Base-by-base conservation (phyloP, 2,888 invertebrate species). In the Sabatieria punctata region DNA sequence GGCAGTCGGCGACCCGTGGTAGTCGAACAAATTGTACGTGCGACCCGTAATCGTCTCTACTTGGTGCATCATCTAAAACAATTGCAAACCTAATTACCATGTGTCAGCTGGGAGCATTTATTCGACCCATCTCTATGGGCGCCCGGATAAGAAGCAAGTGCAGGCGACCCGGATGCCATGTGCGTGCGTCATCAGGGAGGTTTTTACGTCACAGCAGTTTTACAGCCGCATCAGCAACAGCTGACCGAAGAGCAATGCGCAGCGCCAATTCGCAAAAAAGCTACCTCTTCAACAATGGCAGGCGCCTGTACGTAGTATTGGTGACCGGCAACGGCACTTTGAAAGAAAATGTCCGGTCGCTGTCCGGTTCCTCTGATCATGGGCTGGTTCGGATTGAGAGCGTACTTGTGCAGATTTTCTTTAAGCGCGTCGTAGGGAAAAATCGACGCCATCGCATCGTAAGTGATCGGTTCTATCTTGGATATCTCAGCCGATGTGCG, bases 261-360 rank as follows among this genome's bases (percentile, higher is more conserved):
- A n/a, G n/a, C n/a, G n/a, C n/a, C n/a, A n/a, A n/a, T n/a, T n/a
- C n/a, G n/a, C n/a, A 6, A 18, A 6, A 18, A 21, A 53, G 8
- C 30, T n/a, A 47, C 47, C 23, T 54, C 50, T 36, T 52, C 50
- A 11, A 54, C 53, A 25, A 53, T 43, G 2, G 40, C 43, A 1
- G 54, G 54, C 27, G 44, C 39, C 30, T 18, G 33, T 38, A 50
- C 33, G 41, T 54, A 54, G 43, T 54, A 54, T 42, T 50, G 46
- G 44, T 53, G 46, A 19, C 50, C 51, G 15, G 54, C 54, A 21
- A 54, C 50, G 15, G 54, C 41, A 18, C 48, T 40, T 49, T 54
- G 54, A 43, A 54, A 54, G 44, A 53, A 54, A 27, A 54, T 54
- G 43, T 54, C 54, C 4, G 54, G 54, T n/a, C 54, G 41, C 45